A percentile compares a stretch with the other conserved stretches of the same genome.
phyloP scores from a whole-genome alignment of 2,113 vertebrate species.

The Pygoscelis adeliae region DNA sequence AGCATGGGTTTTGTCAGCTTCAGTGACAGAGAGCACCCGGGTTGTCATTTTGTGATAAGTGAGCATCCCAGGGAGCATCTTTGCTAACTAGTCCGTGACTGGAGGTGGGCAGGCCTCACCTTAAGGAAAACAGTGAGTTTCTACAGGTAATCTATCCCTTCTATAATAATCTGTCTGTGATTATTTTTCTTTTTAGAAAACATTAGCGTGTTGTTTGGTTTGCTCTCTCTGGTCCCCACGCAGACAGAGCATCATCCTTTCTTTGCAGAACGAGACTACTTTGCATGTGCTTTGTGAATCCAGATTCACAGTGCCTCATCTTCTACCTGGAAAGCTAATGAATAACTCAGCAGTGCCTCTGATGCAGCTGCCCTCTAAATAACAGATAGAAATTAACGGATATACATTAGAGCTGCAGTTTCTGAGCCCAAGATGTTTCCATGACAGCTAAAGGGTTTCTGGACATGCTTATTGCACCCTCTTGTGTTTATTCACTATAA shows the following conservation, averaged over 20 bases:
- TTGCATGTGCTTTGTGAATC: background rate
- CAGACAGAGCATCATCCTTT: background rate
- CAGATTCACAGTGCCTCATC: background rate
- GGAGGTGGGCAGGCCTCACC: background rate
- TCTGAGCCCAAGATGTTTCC: background rate
- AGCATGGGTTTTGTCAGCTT: fast-evolving
- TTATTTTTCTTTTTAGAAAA: background rate
- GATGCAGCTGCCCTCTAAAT: background rate
- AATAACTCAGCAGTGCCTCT: background rate
- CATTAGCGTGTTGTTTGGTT: background rate
- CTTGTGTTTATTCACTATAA: constrained; percentile 24
- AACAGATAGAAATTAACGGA: background rate
- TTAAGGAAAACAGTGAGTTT: background rate
- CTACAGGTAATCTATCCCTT: fast-evolving
- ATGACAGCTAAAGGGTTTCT: background rate
- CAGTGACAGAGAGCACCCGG: background rate
- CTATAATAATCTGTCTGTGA: background rate
- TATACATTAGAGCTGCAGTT: background rate
- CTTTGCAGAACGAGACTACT: background rate
- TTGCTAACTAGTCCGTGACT: fast-evolving
- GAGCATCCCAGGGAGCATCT: background rate
- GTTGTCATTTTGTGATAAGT: background rate
- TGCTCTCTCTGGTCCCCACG: background rate
- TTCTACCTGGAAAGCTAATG: background rate
- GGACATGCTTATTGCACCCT: constrained; percentile 57